A percentile compares a stretch with the other conserved stretches of the same genome.
phyloP scores from a whole-genome alignment of 2,113 vertebrate genomes.

The Jacana jacana region DNA sequence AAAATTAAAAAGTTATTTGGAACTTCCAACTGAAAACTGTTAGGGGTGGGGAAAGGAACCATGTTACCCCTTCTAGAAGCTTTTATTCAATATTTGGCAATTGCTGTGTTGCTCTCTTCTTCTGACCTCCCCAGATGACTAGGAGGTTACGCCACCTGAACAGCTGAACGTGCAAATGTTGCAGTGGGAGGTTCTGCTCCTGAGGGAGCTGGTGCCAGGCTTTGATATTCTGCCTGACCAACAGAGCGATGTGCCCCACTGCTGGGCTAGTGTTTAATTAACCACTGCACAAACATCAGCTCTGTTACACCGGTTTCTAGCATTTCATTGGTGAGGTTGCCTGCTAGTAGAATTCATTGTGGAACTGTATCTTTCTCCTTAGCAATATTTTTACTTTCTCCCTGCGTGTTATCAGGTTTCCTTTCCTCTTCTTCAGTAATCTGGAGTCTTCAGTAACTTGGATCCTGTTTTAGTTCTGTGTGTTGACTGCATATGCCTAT shows the following conservation, averaged over 20 bases:
- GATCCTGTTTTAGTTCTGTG: neutral
- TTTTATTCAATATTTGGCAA: neutral
- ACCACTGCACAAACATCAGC: neutral
- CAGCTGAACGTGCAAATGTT: neutral
- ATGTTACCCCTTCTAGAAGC: neutral
- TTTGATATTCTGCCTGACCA: neutral
- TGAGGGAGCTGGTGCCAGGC: neutral
- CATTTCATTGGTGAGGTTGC: neutral
- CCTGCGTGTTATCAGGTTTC: neutral
- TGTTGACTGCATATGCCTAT: neutral
- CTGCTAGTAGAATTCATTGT: neutral
- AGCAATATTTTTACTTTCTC: neutral
- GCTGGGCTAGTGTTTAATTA: neutral
- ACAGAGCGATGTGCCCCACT: neutral
- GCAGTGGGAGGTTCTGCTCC: neutral
- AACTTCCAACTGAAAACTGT: neutral
- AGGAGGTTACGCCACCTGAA: neutral
- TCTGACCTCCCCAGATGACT: neutral
- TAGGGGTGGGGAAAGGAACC: neutral
- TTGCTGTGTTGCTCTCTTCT: neutral
- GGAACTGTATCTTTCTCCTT: neutral
- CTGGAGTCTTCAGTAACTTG: neutral
- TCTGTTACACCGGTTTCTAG: neutral
- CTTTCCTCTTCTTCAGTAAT: neutral
- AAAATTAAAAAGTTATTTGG: neutral